Evolutionary conservation across 2,888 invertebrate genomes (phyloP).

Genomic region (Pyrochroa serraticornis): DNA sequence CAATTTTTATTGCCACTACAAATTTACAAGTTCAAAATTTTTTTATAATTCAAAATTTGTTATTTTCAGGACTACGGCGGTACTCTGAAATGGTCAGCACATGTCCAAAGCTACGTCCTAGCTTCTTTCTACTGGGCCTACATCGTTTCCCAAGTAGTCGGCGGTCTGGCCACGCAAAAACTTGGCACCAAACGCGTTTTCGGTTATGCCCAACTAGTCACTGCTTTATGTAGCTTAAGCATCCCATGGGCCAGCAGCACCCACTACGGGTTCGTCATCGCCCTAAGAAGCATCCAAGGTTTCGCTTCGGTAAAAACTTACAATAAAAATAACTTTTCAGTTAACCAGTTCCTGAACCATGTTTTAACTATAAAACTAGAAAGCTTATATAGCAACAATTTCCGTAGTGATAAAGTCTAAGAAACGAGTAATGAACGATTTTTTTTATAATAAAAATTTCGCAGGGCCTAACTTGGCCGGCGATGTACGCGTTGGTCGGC

Average conservation of each 20-base stretch:
- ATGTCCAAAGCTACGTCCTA: constrained; percentile 68
- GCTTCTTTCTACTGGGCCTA: constrained; percentile 78
- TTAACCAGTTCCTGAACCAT: too few relatives aligned
- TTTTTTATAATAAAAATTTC: constrained; percentile 31
- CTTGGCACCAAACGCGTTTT: constrained; percentile 74
- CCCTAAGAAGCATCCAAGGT: constrained; percentile 70
- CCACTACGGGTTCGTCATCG: constrained; percentile 67
- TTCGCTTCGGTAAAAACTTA: constrained; percentile 66
- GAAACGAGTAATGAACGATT: too few relatives aligned
- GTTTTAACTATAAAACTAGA: too few relatives aligned
- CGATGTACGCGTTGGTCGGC: constrained; percentile 76
- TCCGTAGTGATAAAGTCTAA: too few relatives aligned
- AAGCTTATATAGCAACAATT: too few relatives aligned
- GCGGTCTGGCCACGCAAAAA: constrained; percentile 72
- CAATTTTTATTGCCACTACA: too few relatives aligned
- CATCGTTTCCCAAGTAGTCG: constrained; percentile 72
- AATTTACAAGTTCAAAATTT: too few relatives aligned
- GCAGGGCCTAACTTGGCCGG: constrained; percentile 75
- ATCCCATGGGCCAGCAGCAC: constrained; percentile 69
- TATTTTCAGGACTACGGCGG: constrained; percentile 58
- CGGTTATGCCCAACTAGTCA: constrained; percentile 71
- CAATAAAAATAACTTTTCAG: too few relatives aligned
- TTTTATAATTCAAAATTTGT: constrained; percentile 1
- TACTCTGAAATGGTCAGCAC: constrained; percentile 69
- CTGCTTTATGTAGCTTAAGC: constrained; percentile 70